Base-by-base conservation (phyloP, 2,797 vertebrate genomes). In the Crocodylus rhombifer region DNA sequence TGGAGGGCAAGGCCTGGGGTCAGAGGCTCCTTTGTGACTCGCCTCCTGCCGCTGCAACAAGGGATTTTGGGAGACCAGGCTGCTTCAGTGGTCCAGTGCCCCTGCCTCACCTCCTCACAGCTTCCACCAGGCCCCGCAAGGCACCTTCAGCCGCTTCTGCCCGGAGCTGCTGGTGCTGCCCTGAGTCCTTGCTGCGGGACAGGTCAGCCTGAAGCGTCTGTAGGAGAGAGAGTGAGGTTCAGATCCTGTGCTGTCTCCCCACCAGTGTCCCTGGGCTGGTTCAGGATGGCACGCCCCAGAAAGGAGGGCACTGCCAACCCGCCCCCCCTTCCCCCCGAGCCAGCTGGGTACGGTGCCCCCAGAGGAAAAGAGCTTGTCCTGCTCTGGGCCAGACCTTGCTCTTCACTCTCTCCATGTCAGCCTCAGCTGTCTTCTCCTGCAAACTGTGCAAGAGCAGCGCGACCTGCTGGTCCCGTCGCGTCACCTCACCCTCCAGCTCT, bases 391-490 rank as follows among this genome's bases (percentile, higher is more conserved):
- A 87, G 77, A 99, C 99, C 98, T 98, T 98, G 83, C 97, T 97
- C 23, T 97, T 96, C 62, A 98, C 96, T 88, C 97, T 98, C 95
- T 99, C 98, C 95, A 99, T 97, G 89, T 99, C 97, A 78, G 98
- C 97, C 96, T 99, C 98, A 4, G 99, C 98, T 1, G 98, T 96
- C 92, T 96, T 98, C 98, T 99, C 98, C 80, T 99, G 97, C 55
- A 99, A 95, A 88, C 97, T 98, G 92, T 97, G 98, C 75, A 98
- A 97, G 82, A 99, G 95, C 75, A 99, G 89, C 64, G 79, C 95
- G 23, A 97, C 94, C 79, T 97, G 97, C 65, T 98, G 98, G 92
- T 97, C 97, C 95, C 98, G 97, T 83, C 96, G 92, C 26, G 97
- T 97, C 18, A 98, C 89, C 87, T 98, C 96, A 93, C 97, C 97